Percentiles rank a stretch among this genome's conserved stretches.
phyloP scores from a whole-genome alignment of 2,113 vertebrate genomes.

The Silurus asotus region DNA sequence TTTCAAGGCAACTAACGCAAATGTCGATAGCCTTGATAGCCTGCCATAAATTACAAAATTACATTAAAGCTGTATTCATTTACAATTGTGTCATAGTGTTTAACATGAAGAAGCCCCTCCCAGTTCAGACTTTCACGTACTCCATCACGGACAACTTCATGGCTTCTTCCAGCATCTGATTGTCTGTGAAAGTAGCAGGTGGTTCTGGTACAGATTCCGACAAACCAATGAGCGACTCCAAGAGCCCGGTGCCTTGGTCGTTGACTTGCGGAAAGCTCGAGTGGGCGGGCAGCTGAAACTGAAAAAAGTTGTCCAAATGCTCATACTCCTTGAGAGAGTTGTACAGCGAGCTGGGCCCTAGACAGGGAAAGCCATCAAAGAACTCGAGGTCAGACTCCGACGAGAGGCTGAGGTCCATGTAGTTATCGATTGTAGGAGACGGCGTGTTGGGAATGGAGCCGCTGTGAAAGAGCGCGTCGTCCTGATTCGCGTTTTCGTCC shows the following conservation, averaged over 20 bases:
- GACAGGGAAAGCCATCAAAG: conserved; percentile 87
- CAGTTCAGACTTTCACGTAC: conserved; percentile 82
- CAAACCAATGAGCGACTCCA: conserved; percentile 90
- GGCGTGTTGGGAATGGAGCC: conserved; percentile 73
- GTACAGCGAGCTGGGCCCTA: conserved; percentile 89
- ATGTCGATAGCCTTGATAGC: conserved; percentile 62
- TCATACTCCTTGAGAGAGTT: conserved; percentile 87
- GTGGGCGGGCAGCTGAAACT: conserved; percentile 83
- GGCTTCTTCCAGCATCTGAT: conserved; percentile 90
- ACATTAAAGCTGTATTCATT: conserved; percentile 64
- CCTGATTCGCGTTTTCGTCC: conserved; percentile 94
- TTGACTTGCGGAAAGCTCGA: conserved; percentile 74
- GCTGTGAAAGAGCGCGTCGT: conserved; percentile 75
- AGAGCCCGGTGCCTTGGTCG: conserved; percentile 84
- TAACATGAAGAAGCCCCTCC: conserved; percentile 17
- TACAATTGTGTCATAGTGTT: conserved; percentile 54
- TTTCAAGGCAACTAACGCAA: conserved; percentile 71
- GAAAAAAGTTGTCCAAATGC: conserved; percentile 83
- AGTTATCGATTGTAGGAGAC: conserved; percentile 72
- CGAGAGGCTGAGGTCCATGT: conserved; percentile 89
- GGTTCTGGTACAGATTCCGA: conserved; percentile 85
- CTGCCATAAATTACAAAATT: conserved; percentile 63
- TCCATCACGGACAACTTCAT: conserved; percentile 87
- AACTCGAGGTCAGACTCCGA: conserved; percentile 93
- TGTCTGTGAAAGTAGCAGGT: conserved; percentile 83